A percentile compares a stretch with the other conserved stretches of the same genome.
phyloP scores from a whole-genome alignment of 2,888 invertebrate genomes.

The Tetranychus truncatus region DNA sequence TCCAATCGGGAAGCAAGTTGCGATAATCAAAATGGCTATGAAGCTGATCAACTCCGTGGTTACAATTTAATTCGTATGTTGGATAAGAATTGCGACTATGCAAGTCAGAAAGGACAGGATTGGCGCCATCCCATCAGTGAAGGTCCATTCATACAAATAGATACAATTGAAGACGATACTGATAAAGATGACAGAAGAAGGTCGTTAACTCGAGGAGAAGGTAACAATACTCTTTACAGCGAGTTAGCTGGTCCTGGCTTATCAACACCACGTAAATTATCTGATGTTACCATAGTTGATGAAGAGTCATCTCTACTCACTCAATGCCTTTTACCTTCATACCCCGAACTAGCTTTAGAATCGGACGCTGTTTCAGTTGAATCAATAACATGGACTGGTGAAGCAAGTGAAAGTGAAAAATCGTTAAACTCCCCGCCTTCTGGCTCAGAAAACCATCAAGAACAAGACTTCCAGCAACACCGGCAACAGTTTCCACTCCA shows the following conservation, averaged over 20 bases:
- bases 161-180: neutral
- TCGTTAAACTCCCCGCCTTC: neutral
- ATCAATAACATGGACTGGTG: conserved; percentile 18
- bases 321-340: conserved; percentile 24
- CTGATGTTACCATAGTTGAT: conserved; percentile 22
- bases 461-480: neutral
- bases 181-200: neutral
- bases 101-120: neutral
- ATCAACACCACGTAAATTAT: conserved; percentile 14
- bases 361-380: conserved; percentile 13
- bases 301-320: conserved; percentile 26
- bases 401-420: conserved; percentile 5
- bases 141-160: neutral
- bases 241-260: neutral
- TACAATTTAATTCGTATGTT: neutral
- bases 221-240: too few species aligned
- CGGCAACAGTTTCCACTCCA: neutral
- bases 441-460: neutral
- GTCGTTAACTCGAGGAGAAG: too few species aligned
- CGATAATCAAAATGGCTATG: neutral
- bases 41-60: neutral
- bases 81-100: neutral
- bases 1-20: neutral
- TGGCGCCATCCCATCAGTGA: neutral
- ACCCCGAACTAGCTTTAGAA: conserved; percentile 23